Conservation (phyloP, 2,797 vertebrate species). For the Leucoraja ocellata region DNA sequence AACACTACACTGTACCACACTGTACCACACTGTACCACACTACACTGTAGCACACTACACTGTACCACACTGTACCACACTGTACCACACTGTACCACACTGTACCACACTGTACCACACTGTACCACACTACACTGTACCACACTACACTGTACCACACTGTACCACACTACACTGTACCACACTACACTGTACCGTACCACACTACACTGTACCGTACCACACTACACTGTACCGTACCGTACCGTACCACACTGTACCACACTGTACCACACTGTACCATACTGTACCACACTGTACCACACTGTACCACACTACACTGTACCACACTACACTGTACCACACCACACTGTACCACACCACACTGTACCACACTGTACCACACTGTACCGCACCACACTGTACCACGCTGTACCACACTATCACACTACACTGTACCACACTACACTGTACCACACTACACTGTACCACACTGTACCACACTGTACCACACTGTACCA, state of each 20-base stretch:
- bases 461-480: not conserved
- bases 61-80: not conserved
- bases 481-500: not conserved
- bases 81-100: not conserved
- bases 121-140: not conserved
- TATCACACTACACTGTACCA: not conserved
- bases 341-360: not conserved
- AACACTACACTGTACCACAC: not conserved
- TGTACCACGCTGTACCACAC: not conserved
- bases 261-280: too few relatives aligned
- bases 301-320: not conserved
- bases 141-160: too few relatives aligned
- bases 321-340: not conserved
- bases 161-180: not conserved
- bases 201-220: too few relatives aligned
- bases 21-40: not conserved
- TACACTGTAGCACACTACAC: not conserved
- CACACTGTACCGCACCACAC: not conserved
- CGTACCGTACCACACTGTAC: not conserved
- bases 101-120: not conserved
- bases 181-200: too few relatives aligned
- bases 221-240: too few relatives aligned
- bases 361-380: not conserved
- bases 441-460: not conserved
- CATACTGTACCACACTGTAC: not conserved